These are phyloP conservation scores for Drosophila takahashii DNA, from an alignment of 1,140 invertebrate genomes.

Conservation along the genomic window DNA sequence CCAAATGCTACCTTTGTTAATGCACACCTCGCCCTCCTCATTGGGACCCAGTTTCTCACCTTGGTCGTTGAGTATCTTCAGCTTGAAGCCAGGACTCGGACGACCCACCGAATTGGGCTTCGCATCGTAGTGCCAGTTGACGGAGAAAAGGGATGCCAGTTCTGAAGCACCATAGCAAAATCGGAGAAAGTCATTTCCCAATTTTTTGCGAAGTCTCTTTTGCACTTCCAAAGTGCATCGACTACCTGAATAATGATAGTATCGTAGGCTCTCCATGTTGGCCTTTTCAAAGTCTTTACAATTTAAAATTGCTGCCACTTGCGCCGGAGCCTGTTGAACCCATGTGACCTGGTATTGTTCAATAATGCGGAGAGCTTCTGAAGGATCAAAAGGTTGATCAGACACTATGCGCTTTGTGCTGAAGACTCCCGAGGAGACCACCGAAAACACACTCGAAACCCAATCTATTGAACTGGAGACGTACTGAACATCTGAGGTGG, in stretches of 20 bases:
- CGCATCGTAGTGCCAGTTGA: constrained; percentile 15
- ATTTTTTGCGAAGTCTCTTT: background rate
- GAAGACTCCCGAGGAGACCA: constrained; percentile 2
- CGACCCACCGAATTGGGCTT: constrained; percentile 36
- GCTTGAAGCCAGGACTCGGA: constrained; percentile 41
- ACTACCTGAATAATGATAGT: background rate
- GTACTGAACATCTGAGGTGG: constrained; percentile 16
- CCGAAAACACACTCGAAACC: background rate
- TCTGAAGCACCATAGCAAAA: constrained; percentile 19
- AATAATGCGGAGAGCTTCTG: background rate
- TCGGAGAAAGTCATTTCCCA: background rate
- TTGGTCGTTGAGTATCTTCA: constrained; percentile 84
- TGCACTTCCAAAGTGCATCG: constrained; percentile 1
- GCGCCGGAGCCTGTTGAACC: background rate
- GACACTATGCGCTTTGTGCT: constrained; percentile 19
- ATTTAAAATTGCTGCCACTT: background rate
- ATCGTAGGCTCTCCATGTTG: background rate
- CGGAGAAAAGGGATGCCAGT: background rate
- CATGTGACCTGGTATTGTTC: background rate
- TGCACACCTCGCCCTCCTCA: constrained; percentile 88
- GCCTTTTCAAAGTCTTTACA: background rate
- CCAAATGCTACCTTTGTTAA: constrained; percentile 54
- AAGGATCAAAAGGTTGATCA: background rate
- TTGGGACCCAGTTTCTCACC: constrained; percentile 86
- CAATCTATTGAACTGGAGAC: constrained; percentile 26